These are phyloP conservation scores for Lophius piscatorius DNA, from an alignment of 2,113 vertebrate genomes.

Conservation along the genomic window DNA sequence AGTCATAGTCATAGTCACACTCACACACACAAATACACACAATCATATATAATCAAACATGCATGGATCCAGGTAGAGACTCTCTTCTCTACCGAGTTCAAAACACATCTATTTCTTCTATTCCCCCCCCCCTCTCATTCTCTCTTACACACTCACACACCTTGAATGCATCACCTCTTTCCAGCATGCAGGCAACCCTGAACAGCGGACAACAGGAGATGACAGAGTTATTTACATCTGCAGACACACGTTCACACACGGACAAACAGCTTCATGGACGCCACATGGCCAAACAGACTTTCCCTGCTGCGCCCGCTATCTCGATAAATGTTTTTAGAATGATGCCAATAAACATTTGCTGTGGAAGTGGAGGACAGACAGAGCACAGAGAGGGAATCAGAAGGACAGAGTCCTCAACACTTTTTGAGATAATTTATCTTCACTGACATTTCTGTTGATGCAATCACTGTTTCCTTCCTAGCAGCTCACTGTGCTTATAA, in stretches of 20 bases:
- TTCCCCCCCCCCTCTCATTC: no score
- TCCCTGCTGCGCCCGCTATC: slow-evolving; percentile 17
- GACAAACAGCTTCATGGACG: slow-evolving; percentile 5
- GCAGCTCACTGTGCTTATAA: slow-evolving; percentile 17
- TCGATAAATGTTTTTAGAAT: slow-evolving; percentile 38
- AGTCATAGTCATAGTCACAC: background rate
- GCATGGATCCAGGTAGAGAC: slow-evolving; percentile 9
- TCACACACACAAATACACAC: background rate
- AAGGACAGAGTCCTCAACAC: background rate
- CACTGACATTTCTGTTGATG: background rate
- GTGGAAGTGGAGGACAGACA: background rate
- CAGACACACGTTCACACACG: no score
- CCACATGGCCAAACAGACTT: slow-evolving; percentile 28
- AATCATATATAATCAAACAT: no score
- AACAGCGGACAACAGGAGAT: slow-evolving; percentile 39
- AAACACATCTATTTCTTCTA: no score
- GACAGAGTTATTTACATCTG: slow-evolving; percentile 55
- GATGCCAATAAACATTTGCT: slow-evolving; percentile 7
- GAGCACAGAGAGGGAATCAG: background rate
- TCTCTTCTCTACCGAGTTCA: no score
- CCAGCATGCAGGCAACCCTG: slow-evolving; percentile 43
- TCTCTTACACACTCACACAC: background rate
- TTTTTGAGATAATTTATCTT: background rate
- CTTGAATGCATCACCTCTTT: slow-evolving; percentile 32
- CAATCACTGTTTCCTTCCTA: slow-evolving; percentile 6